These are phyloP conservation scores for Notechis scutatus DNA, from an alignment of 2,113 vertebrate species.

Conservation along the genomic window DNA sequence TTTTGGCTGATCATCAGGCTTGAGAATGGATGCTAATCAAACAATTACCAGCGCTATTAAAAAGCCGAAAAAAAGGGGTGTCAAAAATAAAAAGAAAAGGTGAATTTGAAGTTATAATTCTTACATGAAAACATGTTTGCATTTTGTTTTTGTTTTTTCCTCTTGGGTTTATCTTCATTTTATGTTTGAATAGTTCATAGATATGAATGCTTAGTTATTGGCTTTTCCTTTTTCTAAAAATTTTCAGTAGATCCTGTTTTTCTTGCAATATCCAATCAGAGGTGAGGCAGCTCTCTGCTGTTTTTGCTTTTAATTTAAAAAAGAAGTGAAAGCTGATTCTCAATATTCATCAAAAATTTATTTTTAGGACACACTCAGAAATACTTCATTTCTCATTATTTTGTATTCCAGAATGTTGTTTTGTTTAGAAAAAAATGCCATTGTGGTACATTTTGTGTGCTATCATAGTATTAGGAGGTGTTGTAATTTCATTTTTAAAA, in stretches of 20 bases:
- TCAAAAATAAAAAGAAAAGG: constrained; percentile 14
- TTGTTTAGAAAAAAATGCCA: background rate
- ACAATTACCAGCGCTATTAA: background rate
- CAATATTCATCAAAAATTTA: background rate
- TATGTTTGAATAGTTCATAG: background rate
- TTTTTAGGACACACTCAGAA: background rate
- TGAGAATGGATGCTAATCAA: background rate
- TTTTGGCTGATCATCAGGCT: background rate
- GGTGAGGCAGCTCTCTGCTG: background rate
- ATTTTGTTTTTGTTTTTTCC: background rate
- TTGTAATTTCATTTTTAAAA: background rate
- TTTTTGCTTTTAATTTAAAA: background rate
- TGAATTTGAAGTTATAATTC: background rate
- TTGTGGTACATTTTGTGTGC: background rate
- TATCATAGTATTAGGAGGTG: background rate
- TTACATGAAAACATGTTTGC: background rate
- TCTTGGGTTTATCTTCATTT: background rate
- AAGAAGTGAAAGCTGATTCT: background rate
- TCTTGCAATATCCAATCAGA: background rate
- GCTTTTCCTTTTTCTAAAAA: background rate
- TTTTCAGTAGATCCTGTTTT: background rate
- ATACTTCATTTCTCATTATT: background rate
- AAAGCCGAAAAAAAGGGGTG: background rate
- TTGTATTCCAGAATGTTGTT: background rate
- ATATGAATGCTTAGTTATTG: background rate